Percentiles rank a stretch among this genome's conserved stretches.
These are phyloP conservation scores for Drosophila mettleri DNA, from an alignment of 2,888 invertebrate genomes.

Conservation along the genomic window DNA sequence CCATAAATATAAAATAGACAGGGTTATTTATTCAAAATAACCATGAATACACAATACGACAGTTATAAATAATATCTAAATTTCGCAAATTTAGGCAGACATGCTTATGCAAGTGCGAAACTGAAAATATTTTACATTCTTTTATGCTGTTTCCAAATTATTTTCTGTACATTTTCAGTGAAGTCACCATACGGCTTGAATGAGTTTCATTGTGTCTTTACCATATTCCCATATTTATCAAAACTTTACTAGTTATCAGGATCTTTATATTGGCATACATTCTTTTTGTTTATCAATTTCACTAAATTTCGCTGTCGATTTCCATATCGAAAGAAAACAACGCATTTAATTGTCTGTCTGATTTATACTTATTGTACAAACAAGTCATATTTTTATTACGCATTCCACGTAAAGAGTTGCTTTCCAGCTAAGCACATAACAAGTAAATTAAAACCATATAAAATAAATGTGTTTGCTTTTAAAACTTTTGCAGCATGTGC, in stretches of 20 bases:
- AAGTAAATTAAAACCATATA: conserved; percentile 67
- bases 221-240: not conserved
- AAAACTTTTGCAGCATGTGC: conserved; percentile 22
- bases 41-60: no score
- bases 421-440: conserved; percentile 53
- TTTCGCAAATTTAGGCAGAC: not conserved
- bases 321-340: conserved; percentile 57
- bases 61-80: not conserved
- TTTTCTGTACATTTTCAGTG: not conserved
- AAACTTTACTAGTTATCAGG: not conserved
- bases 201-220: not conserved
- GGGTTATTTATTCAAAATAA: conserved; percentile 8
- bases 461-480: conserved; percentile 30
- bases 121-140: not conserved
- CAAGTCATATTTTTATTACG: conserved; percentile 20
- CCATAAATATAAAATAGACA: conserved; percentile 2
- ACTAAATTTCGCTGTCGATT: conserved; percentile 30
- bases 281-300: not conserved
- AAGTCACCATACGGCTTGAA: not conserved
- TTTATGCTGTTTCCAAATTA: not conserved
- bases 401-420: conserved; percentile 56
- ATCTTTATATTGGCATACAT: not conserved
- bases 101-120: no score
- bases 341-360: conserved; percentile 65
- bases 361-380: conserved; percentile 64